These are phyloP conservation scores for Colletes latitarsis DNA, from an alignment of 1,140 invertebrate genomes.

Conservation along the genomic window DNA sequence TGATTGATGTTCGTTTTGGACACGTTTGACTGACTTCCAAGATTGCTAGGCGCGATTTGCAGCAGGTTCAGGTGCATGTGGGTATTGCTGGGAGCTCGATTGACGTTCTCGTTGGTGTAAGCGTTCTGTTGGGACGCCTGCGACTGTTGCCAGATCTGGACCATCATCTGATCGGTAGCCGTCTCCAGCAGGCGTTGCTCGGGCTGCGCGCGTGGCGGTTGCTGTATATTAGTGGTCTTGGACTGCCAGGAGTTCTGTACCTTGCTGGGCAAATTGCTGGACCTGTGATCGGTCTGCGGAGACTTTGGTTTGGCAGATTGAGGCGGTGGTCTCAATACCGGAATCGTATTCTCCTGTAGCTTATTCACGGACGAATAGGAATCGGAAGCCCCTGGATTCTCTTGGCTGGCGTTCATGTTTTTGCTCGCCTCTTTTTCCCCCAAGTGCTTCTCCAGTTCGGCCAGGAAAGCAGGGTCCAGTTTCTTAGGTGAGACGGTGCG, in stretches of 20 bases:
- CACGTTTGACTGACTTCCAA: constrained; percentile 11
- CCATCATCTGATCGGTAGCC: constrained; percentile 71
- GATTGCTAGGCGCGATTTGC: constrained; percentile 38
- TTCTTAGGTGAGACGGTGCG: constrained; percentile 70
- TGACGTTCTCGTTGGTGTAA: neutral
- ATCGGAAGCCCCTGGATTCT: constrained; percentile 1
- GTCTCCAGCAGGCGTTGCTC: constrained; percentile 61
- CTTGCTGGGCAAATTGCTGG: constrained; percentile 62
- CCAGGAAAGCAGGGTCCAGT: constrained; percentile 83
- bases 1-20: constrained; percentile 46
- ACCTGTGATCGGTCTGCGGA: constrained; percentile 62
- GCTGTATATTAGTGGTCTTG: constrained; percentile 72
- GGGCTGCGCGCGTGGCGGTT: constrained; percentile 60
- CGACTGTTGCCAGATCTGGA: constrained; percentile 75
- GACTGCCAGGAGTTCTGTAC: constrained; percentile 75
- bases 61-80: constrained; percentile 35
- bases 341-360: constrained; percentile 74
- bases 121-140: constrained; percentile 47
- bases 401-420: constrained; percentile 74
- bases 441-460: constrained; percentile 84
- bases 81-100: neutral
- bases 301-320: constrained; percentile 73
- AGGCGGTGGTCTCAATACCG: constrained; percentile 79
- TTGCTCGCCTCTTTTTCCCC: constrained; percentile 81
- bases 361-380: constrained; percentile 54